Evolutionary conservation across 2,888 invertebrate genomes (phyloP), one percentile per base, ranked within the genome.

Genomic region (Bedellia somnulentella): DNA sequence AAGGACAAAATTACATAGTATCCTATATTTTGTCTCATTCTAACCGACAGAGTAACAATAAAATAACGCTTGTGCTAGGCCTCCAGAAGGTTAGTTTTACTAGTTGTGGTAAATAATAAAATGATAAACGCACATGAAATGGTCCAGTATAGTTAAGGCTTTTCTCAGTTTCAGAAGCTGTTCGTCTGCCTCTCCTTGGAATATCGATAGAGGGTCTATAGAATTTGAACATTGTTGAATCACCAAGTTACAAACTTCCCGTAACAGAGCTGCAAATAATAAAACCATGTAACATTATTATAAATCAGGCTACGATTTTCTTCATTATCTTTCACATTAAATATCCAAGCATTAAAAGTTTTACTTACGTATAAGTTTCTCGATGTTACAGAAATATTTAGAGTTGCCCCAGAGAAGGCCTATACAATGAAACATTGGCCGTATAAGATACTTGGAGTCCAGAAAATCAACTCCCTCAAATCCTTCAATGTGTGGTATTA

Each of bases 371-470:
- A 73, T 73, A 16, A 77, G 51, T 44, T 73, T 76, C 25, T 80
- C 80, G 2, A 80, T 76, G 4, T 68, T 78, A 49, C 87, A 84
- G 49, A 84, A 91, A 49, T 89, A 87, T 45, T 82, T 79, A 0
- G 92, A 93, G 52, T 87, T 85, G 1, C 87, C 84, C 94, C 95
- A 96, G 11, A 92, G 70, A 5, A 94, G 63, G 14, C 90, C 90
- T 3, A 93, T 78, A 27, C 84, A 84, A 43, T 94, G 89, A 43
- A 93, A 67, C 57, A 94, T 68, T 1, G 87, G 84, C 30, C 83
- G 77, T 3, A 89, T 71, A 6, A 78, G 57, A 1, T 46, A 30
- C 32, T 76, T 75, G 1, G 82, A 58, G 31, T 89, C 87, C 6
- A 76, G 57, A 44, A 92, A 85, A 30, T 88, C 86, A 0, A 76